Percentiles rank a stretch among this genome's conserved stretches.
Conservation (phyloP, 2,888 invertebrate species). For the Loripinus fragilis region DNA sequence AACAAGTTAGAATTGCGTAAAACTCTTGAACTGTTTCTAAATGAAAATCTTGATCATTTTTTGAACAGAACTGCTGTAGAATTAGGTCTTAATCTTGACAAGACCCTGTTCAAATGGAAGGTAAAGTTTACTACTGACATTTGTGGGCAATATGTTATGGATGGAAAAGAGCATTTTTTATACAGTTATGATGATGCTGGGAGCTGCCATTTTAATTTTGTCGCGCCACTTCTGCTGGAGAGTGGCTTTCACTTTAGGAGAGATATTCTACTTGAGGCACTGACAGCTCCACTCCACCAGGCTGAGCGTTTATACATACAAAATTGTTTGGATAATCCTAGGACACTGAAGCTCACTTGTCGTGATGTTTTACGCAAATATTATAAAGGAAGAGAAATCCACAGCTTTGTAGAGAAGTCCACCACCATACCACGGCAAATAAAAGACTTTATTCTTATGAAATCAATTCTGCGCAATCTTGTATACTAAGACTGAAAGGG, state of each 20-base stretch:
- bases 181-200: not conserved
- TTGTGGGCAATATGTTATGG: not conserved
- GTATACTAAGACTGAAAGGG: no score
- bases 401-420: not conserved
- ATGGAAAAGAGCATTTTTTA: not conserved
- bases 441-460: not conserved
- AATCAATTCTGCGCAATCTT: not conserved
- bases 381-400: not conserved
- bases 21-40: no score
- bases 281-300: not conserved
- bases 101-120: no score
- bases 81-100: no score
- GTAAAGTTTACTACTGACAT: no score
- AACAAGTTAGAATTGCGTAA: no score
- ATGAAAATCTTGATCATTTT: no score
- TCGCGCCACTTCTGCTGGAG: not conserved
- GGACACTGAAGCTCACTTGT: not conserved
- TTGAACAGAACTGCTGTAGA: no score
- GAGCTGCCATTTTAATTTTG: not conserved
- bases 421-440: not conserved
- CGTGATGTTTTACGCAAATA: not conserved
- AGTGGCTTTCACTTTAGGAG: not conserved
- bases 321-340: not conserved
- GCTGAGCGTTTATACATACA: not conserved
- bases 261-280: no score